Evolutionary conservation across 2,888 invertebrate species (phyloP).

Genomic region (Pollenia griseotomentosa): DNA sequence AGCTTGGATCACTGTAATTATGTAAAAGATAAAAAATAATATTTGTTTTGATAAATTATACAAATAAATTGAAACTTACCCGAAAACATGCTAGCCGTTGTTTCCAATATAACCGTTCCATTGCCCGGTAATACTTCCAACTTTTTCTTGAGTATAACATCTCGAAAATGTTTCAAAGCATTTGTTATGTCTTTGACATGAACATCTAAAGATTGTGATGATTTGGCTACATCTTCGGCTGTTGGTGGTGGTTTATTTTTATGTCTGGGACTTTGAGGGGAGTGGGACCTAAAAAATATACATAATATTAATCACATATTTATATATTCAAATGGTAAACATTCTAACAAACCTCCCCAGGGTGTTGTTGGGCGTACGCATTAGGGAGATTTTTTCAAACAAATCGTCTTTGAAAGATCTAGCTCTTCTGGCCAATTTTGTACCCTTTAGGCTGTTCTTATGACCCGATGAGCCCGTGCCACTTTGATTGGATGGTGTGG

Average conservation of each 20-base stretch:
- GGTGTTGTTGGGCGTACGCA: slow-evolving; percentile 90
- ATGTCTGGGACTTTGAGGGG: slow-evolving; percentile 87
- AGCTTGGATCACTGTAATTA: slow-evolving; percentile 81
- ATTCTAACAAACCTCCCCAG: slow-evolving; percentile 81
- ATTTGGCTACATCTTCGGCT: slow-evolving; percentile 86
- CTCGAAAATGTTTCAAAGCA: slow-evolving; percentile 94
- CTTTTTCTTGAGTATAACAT: slow-evolving; percentile 96
- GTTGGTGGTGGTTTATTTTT: slow-evolving; percentile 85
- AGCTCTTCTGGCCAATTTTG: slow-evolving; percentile 93
- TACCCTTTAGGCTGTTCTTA: slow-evolving; percentile 91
- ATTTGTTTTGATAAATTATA: neutral
- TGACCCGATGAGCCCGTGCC: slow-evolving; percentile 85
- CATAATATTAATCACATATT: slow-evolving; percentile 3
- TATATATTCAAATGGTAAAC: neutral
- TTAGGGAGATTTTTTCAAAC: slow-evolving; percentile 94
- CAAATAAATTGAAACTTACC: slow-evolving; percentile 81
- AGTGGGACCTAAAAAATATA: slow-evolving; percentile 85
- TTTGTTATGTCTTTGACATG: slow-evolving; percentile 91
- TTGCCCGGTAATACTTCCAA: slow-evolving; percentile 97
- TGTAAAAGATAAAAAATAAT: slow-evolving; percentile 37
- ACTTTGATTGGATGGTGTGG: slow-evolving; percentile 56
- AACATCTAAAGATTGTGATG: slow-evolving; percentile 89
- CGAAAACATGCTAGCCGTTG: slow-evolving; percentile 94
- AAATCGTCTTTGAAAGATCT: slow-evolving; percentile 97
- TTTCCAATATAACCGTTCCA: slow-evolving; percentile 96